Evolutionary conservation across 2,888 invertebrate species (phyloP).

Genomic region (Phania funesta): DNA sequence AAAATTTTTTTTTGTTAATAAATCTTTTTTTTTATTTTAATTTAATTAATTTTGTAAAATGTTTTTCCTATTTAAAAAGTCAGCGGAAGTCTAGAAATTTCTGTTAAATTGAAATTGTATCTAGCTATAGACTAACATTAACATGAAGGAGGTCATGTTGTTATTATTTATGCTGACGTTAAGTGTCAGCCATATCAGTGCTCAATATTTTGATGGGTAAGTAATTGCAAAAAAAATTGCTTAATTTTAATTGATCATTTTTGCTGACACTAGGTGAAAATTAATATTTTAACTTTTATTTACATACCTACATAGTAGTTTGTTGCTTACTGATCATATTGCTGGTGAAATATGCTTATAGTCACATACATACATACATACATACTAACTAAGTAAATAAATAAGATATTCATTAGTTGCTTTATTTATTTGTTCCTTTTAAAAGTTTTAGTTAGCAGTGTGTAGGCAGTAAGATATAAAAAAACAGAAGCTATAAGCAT

Average conservation of each 20-base stretch:
- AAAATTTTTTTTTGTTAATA: background rate
- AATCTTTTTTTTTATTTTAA: background rate
- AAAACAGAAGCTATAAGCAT: no score
- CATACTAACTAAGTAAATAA: no score
- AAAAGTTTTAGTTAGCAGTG: no score
- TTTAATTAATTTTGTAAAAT: background rate
- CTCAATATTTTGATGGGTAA: conserved; percentile 61
- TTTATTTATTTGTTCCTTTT: no score
- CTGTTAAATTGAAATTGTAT: conserved; percentile 53
- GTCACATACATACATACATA: no score
- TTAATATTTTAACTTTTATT: background rate
- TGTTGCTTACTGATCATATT: no score
- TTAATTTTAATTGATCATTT: background rate
- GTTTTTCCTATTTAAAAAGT: background rate
- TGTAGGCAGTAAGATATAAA: no score
- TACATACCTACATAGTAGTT: no score
- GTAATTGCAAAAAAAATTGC: conserved; percentile 16
- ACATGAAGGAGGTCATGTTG: conserved; percentile 56
- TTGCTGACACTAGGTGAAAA: no score
- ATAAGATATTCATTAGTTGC: no score
- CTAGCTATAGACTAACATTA: background rate
- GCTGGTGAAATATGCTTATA: no score
- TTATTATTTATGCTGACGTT: conserved; percentile 53
- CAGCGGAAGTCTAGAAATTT: conserved; percentile 64
- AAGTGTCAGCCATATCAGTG: conserved; percentile 53